Percentiles rank a stretch among this genome's conserved stretches.
These are phyloP conservation scores for Hermaeophaga mercurialis DNA, from an alignment of 2,888 invertebrate genomes.

Conservation along the genomic window DNA sequence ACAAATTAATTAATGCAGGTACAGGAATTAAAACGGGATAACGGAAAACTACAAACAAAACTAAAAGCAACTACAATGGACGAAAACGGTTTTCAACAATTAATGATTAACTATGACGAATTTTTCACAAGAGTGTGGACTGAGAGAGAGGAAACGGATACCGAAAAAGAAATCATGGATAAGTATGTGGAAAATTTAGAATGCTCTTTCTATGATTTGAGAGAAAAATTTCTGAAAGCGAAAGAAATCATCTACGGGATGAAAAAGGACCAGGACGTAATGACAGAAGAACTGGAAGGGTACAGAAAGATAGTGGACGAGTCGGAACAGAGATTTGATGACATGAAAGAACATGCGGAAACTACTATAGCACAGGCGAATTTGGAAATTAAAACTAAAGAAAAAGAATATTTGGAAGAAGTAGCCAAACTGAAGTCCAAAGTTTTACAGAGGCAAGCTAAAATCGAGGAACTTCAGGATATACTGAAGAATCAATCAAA, in stretches of 20 bases:
- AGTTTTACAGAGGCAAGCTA: constrained; percentile 44
- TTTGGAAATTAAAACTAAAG: constrained; percentile 39
- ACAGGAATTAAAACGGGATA: constrained; percentile 36
- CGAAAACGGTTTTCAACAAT: constrained; percentile 37
- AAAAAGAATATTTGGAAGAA: constrained; percentile 46
- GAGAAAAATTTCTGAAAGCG: constrained; percentile 50
- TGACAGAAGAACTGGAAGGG: constrained; percentile 45
- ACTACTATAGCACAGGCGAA: constrained; percentile 46
- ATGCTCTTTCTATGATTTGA: constrained; percentile 47
- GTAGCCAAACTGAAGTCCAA: constrained; percentile 46
- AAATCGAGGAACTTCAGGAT: constrained; percentile 46
- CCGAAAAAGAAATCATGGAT: constrained; percentile 43
- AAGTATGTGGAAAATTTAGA: constrained; percentile 49
- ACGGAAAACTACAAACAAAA: constrained; percentile 29
- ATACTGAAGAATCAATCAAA: constrained; percentile 37
- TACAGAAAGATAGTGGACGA: constrained; percentile 41
- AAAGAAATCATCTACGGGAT: constrained; percentile 47
- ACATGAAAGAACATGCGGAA: constrained; percentile 45
- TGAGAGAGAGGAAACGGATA: constrained; percentile 44
- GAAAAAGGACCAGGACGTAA: constrained; percentile 47
- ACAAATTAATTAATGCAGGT: no score
- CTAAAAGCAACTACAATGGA: constrained; percentile 23
- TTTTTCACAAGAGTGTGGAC: constrained; percentile 46
- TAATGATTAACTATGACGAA: constrained; percentile 47
- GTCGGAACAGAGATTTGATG: constrained; percentile 43